These are phyloP conservation scores for Mythimna loreyi DNA, from an alignment of 2,888 invertebrate species.

Conservation along the genomic window DNA sequence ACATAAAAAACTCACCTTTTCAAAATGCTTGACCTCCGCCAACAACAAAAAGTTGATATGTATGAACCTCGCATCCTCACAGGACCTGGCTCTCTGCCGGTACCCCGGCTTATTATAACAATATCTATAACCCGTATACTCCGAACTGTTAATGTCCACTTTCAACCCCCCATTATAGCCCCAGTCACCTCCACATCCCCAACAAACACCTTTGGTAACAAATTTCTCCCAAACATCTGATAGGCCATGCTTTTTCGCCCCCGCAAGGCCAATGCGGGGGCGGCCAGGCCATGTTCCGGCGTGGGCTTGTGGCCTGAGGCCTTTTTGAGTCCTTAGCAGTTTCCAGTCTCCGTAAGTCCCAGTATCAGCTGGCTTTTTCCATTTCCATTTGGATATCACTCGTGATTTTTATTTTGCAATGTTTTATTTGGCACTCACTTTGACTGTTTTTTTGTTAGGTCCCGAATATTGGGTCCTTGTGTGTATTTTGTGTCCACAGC, in stretches of 20 bases:
- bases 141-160: constrained; percentile 86
- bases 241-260: constrained; percentile 76
- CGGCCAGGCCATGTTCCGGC: constrained; percentile 89
- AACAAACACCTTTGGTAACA: constrained; percentile 84
- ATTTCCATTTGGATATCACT: constrained; percentile 90
- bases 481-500: constrained; percentile 38
- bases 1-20: constrained; percentile 90
- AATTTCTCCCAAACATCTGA: constrained; percentile 78
- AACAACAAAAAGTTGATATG: constrained; percentile 92
- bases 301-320: constrained; percentile 71
- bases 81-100: constrained; percentile 83
- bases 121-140: constrained; percentile 89
- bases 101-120: constrained; percentile 83
- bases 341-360: constrained; percentile 85
- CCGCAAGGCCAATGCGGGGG: constrained; percentile 79
- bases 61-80: constrained; percentile 92
- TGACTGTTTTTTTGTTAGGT: constrained; percentile 62
- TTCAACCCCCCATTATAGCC: constrained; percentile 83
- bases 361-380: constrained; percentile 86
- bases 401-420: constrained; percentile 77
- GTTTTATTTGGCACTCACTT: constrained; percentile 73
- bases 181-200: constrained; percentile 88
- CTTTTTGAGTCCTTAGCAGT: constrained; percentile 82
- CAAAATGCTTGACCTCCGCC: constrained; percentile 92
- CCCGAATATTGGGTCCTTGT: constrained; percentile 39